Conservation (phyloP, 2,888 invertebrate species). For the Lottia gigantea region DNA sequence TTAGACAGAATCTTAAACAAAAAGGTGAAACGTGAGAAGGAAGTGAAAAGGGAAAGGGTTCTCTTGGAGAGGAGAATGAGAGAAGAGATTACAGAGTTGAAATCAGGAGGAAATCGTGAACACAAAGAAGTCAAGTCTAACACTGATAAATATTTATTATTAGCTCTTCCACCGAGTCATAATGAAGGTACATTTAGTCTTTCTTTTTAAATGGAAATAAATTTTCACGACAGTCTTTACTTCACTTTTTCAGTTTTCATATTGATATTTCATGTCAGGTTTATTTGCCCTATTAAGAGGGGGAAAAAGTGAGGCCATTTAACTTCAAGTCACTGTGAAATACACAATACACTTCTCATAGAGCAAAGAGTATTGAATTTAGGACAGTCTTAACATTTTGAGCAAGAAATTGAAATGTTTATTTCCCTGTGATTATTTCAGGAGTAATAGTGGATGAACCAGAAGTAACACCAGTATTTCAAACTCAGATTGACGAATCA, state of each 20-base stretch:
- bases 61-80: conserved; percentile 60
- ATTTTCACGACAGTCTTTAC: too few species aligned
- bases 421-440: conserved; percentile 27
- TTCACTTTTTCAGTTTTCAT: too few species aligned
- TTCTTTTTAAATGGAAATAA: too few species aligned
- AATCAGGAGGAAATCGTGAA: conserved; percentile 37
- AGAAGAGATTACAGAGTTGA: conserved; percentile 50
- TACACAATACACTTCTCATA: too few species aligned
- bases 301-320: too few species aligned
- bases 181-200: conserved; percentile 53
- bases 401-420: too few species aligned
- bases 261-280: too few species aligned
- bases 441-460: conserved; percentile 47
- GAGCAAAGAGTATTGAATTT: too few species aligned
- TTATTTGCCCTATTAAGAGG: too few species aligned
- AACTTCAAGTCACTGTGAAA: too few species aligned
- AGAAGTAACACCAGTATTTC: conserved; percentile 59
- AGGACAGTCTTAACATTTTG: too few species aligned
- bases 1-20: conserved; percentile 61
- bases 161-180: conserved; percentile 61
- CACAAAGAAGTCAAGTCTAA: conserved; percentile 57
- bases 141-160: conserved; percentile 61
- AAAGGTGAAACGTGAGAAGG: conserved; percentile 58
- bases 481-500: conserved; percentile 57
- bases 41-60: conserved; percentile 63